Evolutionary conservation across 2,888 invertebrate genomes (phyloP), one percentile per base, ranked within the genome.

Genomic region (Sarcophaga carnaria): DNA sequence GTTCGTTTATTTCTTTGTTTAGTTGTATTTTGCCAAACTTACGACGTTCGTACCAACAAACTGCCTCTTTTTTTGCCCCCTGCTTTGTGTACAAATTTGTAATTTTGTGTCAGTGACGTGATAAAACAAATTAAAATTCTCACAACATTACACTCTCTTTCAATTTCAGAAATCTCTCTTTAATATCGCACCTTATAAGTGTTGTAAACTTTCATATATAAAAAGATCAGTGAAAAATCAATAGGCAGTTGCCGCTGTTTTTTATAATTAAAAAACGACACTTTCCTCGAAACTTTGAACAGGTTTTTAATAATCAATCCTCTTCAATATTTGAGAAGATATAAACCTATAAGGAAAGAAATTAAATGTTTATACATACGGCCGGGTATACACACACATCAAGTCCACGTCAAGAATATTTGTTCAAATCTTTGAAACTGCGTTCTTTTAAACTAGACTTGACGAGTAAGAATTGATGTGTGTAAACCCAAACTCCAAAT

Each of bases 1-100:
- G 47, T 45, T 80, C 74, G 76, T 74, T 80, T 66, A 63, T 80
- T 86, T 76, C 62, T 66, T 82, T 83, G 66, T 83, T 76, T 83
- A 70, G 45, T 74, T 75, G 5, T 79, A 70, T 85, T 75, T 81
- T 78, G 69, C 78, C 59, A 72, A 64, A 37, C 37, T 37, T 37
- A 72, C 66, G 77, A 83, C 20, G 69, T 69, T 69, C 64, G 64
- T 70, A 75, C 72, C 54, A 70, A 64, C 59, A 71, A 77, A 60
- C 62, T 17, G 45, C 45, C 69, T 62, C 20, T 62, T n/a, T 45
- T 17, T 62, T 60, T 25, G 17, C 62, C 49, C 60, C 70, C 45
- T 66, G 66, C n/a, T 45, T 66, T 45, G 6, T n/a, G 64, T 27
- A 17, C 27, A 64, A 1, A 1, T 37, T 66, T 17, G 37, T 69